Conservation (phyloP, 2,797 vertebrate species). For the Phoebastria nigripes region DNA sequence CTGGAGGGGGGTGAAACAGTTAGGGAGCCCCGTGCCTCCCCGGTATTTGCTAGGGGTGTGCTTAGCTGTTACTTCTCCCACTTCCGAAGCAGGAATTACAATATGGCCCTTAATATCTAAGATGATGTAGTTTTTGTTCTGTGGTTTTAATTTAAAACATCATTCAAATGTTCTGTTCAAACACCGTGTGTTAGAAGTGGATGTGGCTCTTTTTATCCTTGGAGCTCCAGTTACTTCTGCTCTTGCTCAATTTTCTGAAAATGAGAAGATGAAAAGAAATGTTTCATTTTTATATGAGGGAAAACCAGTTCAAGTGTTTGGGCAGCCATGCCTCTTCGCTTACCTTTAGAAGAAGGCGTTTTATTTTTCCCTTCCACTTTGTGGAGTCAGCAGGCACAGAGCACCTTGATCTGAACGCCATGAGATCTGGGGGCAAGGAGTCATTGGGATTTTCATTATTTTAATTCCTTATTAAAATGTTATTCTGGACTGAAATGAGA, state of each 20-base stretch:
- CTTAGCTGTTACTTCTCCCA: neutral
- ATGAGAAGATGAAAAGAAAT: neutral
- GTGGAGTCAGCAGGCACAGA: neutral
- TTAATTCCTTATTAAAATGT: neutral
- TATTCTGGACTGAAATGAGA: neutral
- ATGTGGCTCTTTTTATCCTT: neutral
- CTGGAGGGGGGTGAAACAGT: neutral
- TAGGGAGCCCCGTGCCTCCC: neutral
- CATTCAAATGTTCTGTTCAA: neutral
- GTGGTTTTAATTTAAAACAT: neutral
- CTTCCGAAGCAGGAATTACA: neutral
- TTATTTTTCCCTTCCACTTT: conserved; percentile 14
- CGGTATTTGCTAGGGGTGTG: neutral
- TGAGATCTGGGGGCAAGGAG: neutral
- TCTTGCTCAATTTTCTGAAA: neutral
- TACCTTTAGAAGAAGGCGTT: neutral
- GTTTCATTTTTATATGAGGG: neutral
- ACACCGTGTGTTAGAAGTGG: neutral
- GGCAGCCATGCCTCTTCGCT: neutral
- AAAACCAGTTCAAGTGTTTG: neutral
- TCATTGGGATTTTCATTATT: neutral
- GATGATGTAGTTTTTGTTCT: neutral
- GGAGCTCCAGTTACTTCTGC: neutral
- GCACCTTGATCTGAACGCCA: neutral
- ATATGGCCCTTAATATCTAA: neutral